Evolutionary conservation across 2,113 vertebrate genomes (phyloP).

Genomic region (Cyanoliseus patagonus): DNA sequence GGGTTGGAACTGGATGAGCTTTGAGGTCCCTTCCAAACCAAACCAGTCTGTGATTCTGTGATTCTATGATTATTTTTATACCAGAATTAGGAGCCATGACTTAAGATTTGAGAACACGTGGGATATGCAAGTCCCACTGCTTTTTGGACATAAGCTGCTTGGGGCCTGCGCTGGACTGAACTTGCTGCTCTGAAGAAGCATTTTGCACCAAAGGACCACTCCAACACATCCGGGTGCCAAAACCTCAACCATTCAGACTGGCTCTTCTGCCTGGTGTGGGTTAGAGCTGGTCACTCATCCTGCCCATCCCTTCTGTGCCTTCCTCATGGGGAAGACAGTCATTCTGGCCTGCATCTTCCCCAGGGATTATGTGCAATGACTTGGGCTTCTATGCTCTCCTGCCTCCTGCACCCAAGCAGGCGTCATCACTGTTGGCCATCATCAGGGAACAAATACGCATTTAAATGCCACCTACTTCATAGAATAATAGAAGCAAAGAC

Average conservation of each 20-base stretch:
- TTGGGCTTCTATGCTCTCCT: neutral
- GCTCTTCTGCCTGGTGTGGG: neutral
- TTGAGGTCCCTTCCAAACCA: neutral
- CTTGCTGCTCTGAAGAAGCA: neutral
- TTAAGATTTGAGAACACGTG: neutral
- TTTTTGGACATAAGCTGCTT: neutral
- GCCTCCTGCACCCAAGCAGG: neutral
- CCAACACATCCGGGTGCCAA: fast-evolving
- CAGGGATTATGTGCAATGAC: neutral
- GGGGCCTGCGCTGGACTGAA: neutral
- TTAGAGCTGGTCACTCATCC: fast-evolving
- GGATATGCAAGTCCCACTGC: neutral
- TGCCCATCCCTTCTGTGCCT: neutral
- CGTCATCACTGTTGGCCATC: fast-evolving
- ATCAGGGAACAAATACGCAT: fast-evolving
- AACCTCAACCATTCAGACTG: fast-evolving
- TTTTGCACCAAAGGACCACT: neutral
- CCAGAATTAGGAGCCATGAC: neutral
- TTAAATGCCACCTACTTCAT: neutral
- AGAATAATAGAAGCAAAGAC: neutral
- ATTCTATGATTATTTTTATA: neutral
- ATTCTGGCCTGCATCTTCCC: neutral
- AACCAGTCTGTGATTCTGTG: neutral
- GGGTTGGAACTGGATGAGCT: neutral
- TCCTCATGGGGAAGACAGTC: neutral